phyloP scores from a whole-genome alignment of 2,113 vertebrate genomes.

The Peromyscus maniculatus region DNA sequence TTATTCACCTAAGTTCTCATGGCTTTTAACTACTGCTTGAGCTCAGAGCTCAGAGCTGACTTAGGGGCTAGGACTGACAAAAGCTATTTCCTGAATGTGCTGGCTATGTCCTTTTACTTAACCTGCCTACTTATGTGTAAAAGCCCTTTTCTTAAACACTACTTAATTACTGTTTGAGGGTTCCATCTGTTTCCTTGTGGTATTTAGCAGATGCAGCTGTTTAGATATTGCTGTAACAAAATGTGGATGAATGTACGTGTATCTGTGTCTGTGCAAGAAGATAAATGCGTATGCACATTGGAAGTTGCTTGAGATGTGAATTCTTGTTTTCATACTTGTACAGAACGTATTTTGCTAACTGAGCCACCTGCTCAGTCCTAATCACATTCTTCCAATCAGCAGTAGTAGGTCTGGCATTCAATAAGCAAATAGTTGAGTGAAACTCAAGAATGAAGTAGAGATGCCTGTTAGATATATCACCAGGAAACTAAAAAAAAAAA shows the following conservation, averaged over 20 bases:
- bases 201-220: slow-evolving; percentile 13
- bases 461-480: not conserved
- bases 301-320: not conserved
- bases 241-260: not conserved
- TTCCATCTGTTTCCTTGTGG: slow-evolving; percentile 36
- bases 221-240: slow-evolving; percentile 6
- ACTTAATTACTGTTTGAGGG: slow-evolving; percentile 17
- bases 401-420: not conserved
- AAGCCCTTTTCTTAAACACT: not conserved
- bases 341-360: not conserved
- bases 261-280: not conserved
- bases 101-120: not conserved
- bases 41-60: not conserved
- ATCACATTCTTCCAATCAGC: not conserved
- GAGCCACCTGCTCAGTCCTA: not conserved
- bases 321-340: no score
- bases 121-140: not conserved
- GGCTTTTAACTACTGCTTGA: not conserved
- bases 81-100: not conserved
- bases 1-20: not conserved
- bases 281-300: not conserved
- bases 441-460: not conserved
- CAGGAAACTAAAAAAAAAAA: not conserved
- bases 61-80: not conserved
- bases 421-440: not conserved